Base-by-base conservation (phyloP, 2,888 invertebrate species). In the Ormyrus thymus region DNA sequence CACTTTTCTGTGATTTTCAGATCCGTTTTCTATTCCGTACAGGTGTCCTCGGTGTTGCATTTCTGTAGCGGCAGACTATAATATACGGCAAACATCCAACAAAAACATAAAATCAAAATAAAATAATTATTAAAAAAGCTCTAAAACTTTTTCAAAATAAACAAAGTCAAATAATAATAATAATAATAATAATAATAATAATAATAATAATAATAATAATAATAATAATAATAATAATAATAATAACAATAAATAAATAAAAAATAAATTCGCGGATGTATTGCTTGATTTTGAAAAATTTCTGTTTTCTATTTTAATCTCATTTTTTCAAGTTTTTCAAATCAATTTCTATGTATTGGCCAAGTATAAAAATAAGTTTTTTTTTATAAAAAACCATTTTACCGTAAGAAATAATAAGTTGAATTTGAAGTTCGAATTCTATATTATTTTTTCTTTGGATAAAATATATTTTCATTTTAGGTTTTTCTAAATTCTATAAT, bases 31-130 rank as follows among this genome's bases (percentile, higher is more conserved):
- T 81, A 88, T 86, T 84, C 90, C 91, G 82, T 92, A 91, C 80
- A 92, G 90, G 83, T 92, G 91, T 84, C 91, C 91, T 78, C 91
- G 89, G 83, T 92, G 91, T 85, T 89, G 89, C 92, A 92, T 91
- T 84, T 91, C 91, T 82, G 90, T 91, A 75, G 92, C 92, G 83
- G 89, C 87, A 58, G 92, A 92, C 92, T 92, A 88, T 69, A 83
- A 85, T 86, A 86, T 84, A 84, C 87, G 86, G 83, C 83, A 83
- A 85, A 86, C 79, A 83, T 78, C 82, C 78, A 82, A 81, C 82
- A 82, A 82, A 81, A 83, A 84, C 81, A 81, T 82, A 84, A 83
- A 78, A 83, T 80, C 83, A 83, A 84, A 82, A 83, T 71, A 78
- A 78, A 85, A 82, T 78, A 79, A 81, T 75, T 81, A 81, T 81